Evolutionary conservation across 2,113 vertebrate species (phyloP).

Genomic region (Pollachius pollachius): DNA sequence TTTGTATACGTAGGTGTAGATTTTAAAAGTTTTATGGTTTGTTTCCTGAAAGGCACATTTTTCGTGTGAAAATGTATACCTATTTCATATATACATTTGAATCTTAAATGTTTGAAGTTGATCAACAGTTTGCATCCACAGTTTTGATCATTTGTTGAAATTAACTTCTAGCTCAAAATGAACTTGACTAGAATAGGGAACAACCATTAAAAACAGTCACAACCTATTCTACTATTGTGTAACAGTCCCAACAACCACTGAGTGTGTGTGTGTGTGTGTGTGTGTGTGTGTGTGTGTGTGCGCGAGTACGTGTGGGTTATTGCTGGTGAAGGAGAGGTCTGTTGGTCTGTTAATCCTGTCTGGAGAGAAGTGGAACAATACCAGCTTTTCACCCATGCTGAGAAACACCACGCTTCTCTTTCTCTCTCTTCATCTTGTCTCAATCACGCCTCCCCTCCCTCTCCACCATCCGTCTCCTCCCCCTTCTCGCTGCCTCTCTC

Average conservation of each 20-base stretch:
- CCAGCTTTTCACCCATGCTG: constrained; percentile 64
- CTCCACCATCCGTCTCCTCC: constrained; percentile 8
- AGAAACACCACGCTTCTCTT: constrained; percentile 40
- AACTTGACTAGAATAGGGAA: constrained; percentile 3
- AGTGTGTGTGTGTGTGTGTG: constrained; percentile 5
- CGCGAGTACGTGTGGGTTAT: constrained; percentile 29
- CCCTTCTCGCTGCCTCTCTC: constrained; percentile 5
- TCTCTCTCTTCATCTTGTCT: background rate
- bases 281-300: constrained; percentile 12
- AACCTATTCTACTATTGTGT: constrained; percentile 61
- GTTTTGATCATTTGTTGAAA: too few species aligned
- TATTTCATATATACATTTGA: too few species aligned
- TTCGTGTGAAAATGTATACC: too few species aligned
- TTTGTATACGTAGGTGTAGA: too few species aligned
- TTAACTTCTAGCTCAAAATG: too few species aligned
- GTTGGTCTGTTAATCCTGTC: constrained; percentile 65
- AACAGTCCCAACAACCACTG: constrained; percentile 41
- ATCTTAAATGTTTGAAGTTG: too few species aligned
- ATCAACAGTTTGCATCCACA: too few species aligned
- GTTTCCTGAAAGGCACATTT: too few species aligned
- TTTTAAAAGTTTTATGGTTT: too few species aligned
- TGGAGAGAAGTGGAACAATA: constrained; percentile 61
- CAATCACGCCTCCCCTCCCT: background rate
- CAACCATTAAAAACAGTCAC: constrained; percentile 19
- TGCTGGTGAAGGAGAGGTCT: constrained; percentile 50